Conservation (phyloP, 2,797 vertebrate genomes). For the Sebastolobus altivelis region DNA sequence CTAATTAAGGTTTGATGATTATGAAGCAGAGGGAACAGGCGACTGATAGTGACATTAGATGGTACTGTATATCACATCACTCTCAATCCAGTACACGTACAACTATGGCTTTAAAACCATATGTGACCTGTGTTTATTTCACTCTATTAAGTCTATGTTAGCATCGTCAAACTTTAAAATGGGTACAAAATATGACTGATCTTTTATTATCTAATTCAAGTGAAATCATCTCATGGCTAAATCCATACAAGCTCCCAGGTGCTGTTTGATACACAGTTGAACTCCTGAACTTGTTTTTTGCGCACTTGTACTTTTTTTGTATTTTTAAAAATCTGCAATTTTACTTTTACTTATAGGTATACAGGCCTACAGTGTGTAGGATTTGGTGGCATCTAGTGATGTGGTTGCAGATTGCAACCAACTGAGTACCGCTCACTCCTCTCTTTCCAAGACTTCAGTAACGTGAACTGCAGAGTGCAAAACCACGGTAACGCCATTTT, state of each 20-base stretch:
- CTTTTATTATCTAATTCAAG: too few relatives aligned
- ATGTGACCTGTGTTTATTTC: background rate
- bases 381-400: too few relatives aligned
- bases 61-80: background rate
- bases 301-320: too few relatives aligned
- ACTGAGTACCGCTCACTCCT: too few relatives aligned
- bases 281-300: background rate
- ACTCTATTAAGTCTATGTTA: background rate
- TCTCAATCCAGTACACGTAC: background rate
- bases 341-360: background rate
- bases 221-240: background rate
- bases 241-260: background rate
- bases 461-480: too few relatives aligned
- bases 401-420: too few relatives aligned
- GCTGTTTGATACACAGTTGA: background rate
- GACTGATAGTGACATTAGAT: background rate
- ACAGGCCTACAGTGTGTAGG: too few relatives aligned
- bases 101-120: background rate
- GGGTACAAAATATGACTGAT: background rate
- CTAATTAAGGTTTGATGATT: slow-evolving; percentile 28
- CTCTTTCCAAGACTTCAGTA: too few relatives aligned
- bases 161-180: background rate
- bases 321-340: background rate
- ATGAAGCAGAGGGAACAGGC: background rate
- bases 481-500: too few relatives aligned